These are phyloP conservation scores for Tetragnatha versicolor DNA, from an alignment of 1,140 invertebrate genomes.

Conservation along the genomic window DNA sequence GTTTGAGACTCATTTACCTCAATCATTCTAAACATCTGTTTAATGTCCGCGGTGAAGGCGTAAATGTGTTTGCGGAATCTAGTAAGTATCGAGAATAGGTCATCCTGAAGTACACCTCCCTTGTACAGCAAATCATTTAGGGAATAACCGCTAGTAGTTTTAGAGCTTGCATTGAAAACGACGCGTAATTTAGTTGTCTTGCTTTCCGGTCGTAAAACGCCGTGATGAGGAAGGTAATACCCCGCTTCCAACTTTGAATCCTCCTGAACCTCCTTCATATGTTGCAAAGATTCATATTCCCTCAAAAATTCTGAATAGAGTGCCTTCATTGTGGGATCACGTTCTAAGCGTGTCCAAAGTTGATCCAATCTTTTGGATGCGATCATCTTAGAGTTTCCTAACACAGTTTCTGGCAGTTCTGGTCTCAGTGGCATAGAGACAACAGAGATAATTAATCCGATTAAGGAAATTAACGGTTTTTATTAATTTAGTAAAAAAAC, in stretches of 20 bases:
- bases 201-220: background rate
- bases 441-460: too few species aligned
- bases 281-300: background rate
- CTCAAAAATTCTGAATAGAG: background rate
- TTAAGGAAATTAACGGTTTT: too few species aligned
- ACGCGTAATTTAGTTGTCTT: slow-evolving; percentile 8
- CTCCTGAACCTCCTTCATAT: background rate
- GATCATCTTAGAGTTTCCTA: too few species aligned
- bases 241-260: background rate
- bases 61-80: slow-evolving; percentile 49
- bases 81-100: background rate
- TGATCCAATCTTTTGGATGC: slow-evolving; percentile 1
- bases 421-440: too few species aligned
- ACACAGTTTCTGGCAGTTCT: too few species aligned
- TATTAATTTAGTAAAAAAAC: too few species aligned
- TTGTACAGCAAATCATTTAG: slow-evolving; percentile 1
- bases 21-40: slow-evolving; percentile 58
- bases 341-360: background rate
- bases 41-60: slow-evolving; percentile 57
- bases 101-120: background rate
- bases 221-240: background rate
- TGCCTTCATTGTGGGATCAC: background rate
- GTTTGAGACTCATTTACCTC: slow-evolving; percentile 59
- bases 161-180: background rate
- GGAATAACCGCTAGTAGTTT: background rate